Percentiles rank a stretch among this genome's conserved stretches.
These are phyloP conservation scores for Argopecten irradians DNA, from an alignment of 1,140 invertebrate species.

Conservation along the genomic window DNA sequence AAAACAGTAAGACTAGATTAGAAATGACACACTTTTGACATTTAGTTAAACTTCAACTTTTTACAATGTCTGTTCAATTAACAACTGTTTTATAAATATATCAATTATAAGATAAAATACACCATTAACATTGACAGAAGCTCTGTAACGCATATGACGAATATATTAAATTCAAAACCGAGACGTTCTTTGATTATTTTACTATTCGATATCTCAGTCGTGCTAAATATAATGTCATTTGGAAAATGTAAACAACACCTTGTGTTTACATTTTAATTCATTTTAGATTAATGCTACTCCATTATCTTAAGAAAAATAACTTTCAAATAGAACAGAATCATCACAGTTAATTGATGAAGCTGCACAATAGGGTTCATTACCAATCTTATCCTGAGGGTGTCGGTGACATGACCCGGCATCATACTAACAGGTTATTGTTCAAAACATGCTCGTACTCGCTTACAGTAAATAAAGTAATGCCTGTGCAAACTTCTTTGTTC, in stretches of 20 bases:
- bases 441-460: slow-evolving; percentile 26
- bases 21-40: too few relatives aligned
- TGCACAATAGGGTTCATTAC: background rate
- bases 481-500: background rate
- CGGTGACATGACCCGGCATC: background rate
- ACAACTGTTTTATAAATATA: too few relatives aligned
- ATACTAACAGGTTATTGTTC: background rate
- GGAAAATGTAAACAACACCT: background rate
- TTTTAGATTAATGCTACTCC: background rate
- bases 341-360: background rate
- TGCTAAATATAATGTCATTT: too few relatives aligned
- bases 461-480: background rate
- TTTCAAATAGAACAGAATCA: background rate
- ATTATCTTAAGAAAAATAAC: background rate
- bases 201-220: too few relatives aligned
- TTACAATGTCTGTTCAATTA: too few relatives aligned
- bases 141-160: too few relatives aligned
- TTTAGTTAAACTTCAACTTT: too few relatives aligned
- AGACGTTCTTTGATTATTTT: too few relatives aligned
- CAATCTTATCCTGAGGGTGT: background rate
- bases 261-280: background rate
- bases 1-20: too few relatives aligned
- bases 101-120: too few relatives aligned
- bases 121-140: too few relatives aligned
- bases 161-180: too few relatives aligned